These are phyloP conservation scores for Idris sp. DNA, from an alignment of 1,140 invertebrate species.

Conservation along the genomic window DNA sequence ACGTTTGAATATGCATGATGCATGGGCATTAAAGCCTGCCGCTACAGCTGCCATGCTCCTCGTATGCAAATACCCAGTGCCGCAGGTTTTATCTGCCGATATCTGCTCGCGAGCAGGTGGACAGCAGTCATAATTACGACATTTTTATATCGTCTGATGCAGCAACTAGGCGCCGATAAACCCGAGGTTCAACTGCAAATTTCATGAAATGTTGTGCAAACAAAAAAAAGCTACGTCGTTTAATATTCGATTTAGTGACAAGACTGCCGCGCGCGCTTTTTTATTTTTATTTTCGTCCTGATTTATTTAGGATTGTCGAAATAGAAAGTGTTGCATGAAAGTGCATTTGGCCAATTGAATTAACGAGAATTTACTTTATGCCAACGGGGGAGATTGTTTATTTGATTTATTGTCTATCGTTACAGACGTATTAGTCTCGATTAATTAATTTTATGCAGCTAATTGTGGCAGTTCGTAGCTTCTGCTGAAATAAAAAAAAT, in stretches of 20 bases:
- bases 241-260: slow-evolving; percentile 46
- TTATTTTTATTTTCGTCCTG: slow-evolving; percentile 23
- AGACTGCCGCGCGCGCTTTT: not conserved
- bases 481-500: too few relatives aligned
- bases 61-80: slow-evolving; percentile 75
- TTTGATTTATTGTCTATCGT: too few relatives aligned
- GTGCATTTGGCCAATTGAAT: slow-evolving; percentile 19
- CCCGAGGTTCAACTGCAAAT: slow-evolving; percentile 48
- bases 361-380: slow-evolving; percentile 8
- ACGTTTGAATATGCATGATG: slow-evolving; percentile 79
- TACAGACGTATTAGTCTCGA: too few relatives aligned
- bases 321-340: slow-evolving; percentile 44
- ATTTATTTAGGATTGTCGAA: slow-evolving; percentile 47
- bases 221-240: slow-evolving; percentile 33
- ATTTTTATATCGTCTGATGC: slow-evolving; percentile 64
- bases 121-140: slow-evolving; percentile 67
- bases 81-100: slow-evolving; percentile 69
- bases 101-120: slow-evolving; percentile 59
- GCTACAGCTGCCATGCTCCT: slow-evolving; percentile 66
- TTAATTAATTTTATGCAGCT: too few relatives aligned
- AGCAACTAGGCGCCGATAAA: slow-evolving; percentile 31
- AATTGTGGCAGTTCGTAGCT: too few relatives aligned
- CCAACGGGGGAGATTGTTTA: too few relatives aligned
- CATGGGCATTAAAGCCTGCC: slow-evolving; percentile 77
- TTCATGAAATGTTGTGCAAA: slow-evolving; percentile 52